phyloP scores from a whole-genome alignment of 1,140 invertebrate genomes.

The Latrodectus geometricus region DNA sequence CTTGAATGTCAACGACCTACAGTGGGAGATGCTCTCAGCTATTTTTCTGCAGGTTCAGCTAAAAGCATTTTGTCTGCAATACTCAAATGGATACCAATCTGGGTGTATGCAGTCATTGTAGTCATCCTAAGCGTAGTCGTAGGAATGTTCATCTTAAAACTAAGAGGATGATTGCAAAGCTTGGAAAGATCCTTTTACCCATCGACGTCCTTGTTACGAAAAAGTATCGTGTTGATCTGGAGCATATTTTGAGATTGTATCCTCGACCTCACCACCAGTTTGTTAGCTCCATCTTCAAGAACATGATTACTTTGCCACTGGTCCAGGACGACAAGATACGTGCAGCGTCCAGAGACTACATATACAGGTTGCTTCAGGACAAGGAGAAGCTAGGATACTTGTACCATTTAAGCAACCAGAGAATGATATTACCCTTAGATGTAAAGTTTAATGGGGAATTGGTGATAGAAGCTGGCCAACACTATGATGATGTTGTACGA shows the following conservation, averaged over 20 bases:
- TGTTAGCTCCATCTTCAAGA: background rate
- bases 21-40: background rate
- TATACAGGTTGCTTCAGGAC: background rate
- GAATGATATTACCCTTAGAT: background rate
- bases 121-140: no score
- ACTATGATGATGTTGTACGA: background rate
- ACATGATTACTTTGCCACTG: background rate
- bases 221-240: background rate
- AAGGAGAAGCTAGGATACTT: constrained; percentile 17
- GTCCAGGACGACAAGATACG: background rate
- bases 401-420: constrained; percentile 9
- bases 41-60: no score
- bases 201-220: background rate
- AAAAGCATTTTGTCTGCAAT: no score
- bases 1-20: constrained; percentile 19
- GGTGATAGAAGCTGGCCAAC: background rate
- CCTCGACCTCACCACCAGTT: background rate
- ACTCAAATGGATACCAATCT: no score
- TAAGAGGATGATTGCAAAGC: background rate
- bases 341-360: background rate
- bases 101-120: no score
- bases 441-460: constrained; percentile 25
- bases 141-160: no score
- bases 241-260: background rate
- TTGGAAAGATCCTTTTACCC: background rate